Base-by-base conservation (phyloP, 2,888 invertebrate genomes). In the Tridacna gigas region DNA sequence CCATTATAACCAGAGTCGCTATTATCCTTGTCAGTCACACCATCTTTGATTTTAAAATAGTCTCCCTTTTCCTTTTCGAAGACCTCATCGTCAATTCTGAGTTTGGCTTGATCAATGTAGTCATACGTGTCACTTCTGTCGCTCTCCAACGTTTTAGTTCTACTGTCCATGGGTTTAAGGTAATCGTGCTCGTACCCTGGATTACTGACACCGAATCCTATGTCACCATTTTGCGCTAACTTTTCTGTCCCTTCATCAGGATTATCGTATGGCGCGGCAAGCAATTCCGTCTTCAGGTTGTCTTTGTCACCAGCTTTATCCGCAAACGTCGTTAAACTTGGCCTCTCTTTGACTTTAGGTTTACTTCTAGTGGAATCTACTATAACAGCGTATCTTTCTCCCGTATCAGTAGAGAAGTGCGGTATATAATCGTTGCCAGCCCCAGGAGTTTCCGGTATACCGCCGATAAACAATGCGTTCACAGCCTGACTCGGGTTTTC, bases 401-500 rank as follows among this genome's bases (percentile, higher is more conserved):
- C 85, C 22, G 75, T 80, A 69, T 79, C 81, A 47, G 83, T 79
- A 15, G 76, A 69, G 76, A 79, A 81, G 28, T 79, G 77, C 7
- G 86, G 86, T 37, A 86, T 81, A 69, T 77, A 74, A 12, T 66
- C 71, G 2, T 77, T 63, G 28, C 77, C 66, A n/a, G 60, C 20
- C 0, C 76, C 80, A 7, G 83, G 76, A 7, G 86, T 81, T 13
- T 81, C 77, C 11, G 83, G 86, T 20, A 86, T 86, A 13, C 86
- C 86, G 20, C 86, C 86, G 18, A 86, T 74, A 74, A 86, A 86
- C 56, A 86, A 51, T 18, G 86, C 86, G 56, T 86, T 86, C 4
- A 63, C 69, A 7, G 86, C 83, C 25, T 69, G 37, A n/a, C 71
- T 76, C 22, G 86, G 86, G 15, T 76, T 83, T 22, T 86, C 81